A percentile compares a stretch with the other conserved stretches of the same genome.
phyloP scores from a whole-genome alignment of 2,888 invertebrate genomes.

The Platerodrilus igneus region DNA sequence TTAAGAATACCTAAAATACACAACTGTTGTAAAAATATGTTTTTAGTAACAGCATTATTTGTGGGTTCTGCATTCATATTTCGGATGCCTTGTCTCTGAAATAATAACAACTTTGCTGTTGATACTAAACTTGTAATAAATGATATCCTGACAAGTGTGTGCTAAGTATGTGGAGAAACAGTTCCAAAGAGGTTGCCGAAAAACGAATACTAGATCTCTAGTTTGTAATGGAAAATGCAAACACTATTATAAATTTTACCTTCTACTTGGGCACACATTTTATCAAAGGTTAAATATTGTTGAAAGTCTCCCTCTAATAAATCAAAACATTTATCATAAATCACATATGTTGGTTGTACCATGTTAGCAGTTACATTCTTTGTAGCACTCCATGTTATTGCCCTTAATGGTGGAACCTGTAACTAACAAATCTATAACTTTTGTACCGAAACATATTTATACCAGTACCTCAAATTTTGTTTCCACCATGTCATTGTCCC shows the following conservation, averaged over 20 bases:
- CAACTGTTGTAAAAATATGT: too few relatives aligned
- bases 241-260: constrained; percentile 6
- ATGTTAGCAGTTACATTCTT: not conserved
- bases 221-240: too few relatives aligned
- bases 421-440: not conserved
- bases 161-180: too few relatives aligned
- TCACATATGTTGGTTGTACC: not conserved
- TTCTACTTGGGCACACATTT: constrained; percentile 5
- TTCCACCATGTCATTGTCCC: constrained; percentile 11
- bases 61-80: too few relatives aligned
- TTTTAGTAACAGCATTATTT: too few relatives aligned
- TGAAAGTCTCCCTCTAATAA: not conserved
- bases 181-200: too few relatives aligned
- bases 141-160: too few relatives aligned
- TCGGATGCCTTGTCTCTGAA: too few relatives aligned
- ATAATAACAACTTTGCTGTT: too few relatives aligned
- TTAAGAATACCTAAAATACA: not conserved
- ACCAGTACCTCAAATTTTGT: not conserved
- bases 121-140: too few relatives aligned
- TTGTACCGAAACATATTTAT: too few relatives aligned
- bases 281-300: constrained; percentile 8
- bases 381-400: not conserved
- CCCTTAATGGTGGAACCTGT: not conserved
- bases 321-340: not conserved
- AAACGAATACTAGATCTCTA: too few relatives aligned